Conservation (phyloP, 2,113 vertebrate species). For the Connochaetes taurinus region DNA sequence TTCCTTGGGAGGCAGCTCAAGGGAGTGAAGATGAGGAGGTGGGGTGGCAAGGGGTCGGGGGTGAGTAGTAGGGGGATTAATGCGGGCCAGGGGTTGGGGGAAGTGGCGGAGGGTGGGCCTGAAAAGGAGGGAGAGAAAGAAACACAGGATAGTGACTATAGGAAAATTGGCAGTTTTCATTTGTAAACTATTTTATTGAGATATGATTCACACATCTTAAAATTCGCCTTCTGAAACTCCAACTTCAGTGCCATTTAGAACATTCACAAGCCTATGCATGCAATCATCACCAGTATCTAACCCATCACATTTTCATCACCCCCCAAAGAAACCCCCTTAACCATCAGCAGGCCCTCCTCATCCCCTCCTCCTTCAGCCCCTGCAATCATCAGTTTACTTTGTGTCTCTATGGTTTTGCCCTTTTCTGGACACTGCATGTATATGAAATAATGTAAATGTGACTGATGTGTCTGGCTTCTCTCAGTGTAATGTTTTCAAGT, state of each 20-base stretch:
- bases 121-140: neutral
- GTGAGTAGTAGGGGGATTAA: too few relatives aligned
- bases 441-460: neutral
- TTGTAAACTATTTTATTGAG: neutral
- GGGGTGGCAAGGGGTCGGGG: fast-evolving
- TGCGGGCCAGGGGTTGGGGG: too few relatives aligned
- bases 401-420: neutral
- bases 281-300: neutral
- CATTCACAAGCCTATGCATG: neutral
- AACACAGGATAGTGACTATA: neutral
- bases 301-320: neutral
- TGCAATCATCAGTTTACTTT: neutral
- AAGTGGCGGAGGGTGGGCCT: fast-evolving
- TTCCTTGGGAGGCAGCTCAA: fast-evolving
- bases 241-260: neutral
- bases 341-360: neutral
- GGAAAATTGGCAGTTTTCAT: neutral
- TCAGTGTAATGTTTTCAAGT: neutral
- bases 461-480: neutral
- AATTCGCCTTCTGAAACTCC: neutral
- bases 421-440: neutral
- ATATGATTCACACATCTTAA: neutral
- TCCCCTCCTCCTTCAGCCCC: neutral
- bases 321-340: neutral
- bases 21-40: fast-evolving